A percentile compares a stretch with the other conserved stretches of the same genome.
phyloP scores from a whole-genome alignment of 2,113 vertebrate genomes.

The Heterochromis multidens region DNA sequence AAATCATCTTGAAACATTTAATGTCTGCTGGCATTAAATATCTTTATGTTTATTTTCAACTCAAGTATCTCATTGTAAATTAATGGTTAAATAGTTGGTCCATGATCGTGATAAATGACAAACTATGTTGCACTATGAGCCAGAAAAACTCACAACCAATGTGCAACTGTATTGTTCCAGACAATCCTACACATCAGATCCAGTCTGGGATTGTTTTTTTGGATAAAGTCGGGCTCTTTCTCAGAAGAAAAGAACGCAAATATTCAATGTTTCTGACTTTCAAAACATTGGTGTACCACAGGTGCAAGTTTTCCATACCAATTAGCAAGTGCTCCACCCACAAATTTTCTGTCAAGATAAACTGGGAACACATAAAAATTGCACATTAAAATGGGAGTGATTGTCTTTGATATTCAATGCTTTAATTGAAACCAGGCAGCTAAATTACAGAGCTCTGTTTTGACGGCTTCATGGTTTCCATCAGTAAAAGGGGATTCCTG shows the following conservation, averaged over 20 bases:
- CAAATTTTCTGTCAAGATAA: constrained; percentile 76
- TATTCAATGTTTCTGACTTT: constrained; percentile 69
- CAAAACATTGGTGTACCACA: constrained; percentile 76
- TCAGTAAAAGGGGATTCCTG: constrained; percentile 73
- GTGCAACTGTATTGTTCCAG: constrained; percentile 50
- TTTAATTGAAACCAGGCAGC: constrained; percentile 74
- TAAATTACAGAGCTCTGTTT: constrained; percentile 60
- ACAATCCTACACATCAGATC: constrained; percentile 48
- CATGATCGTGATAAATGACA: constrained; percentile 21
- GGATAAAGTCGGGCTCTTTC: constrained; percentile 40
- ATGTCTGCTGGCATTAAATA: neutral
- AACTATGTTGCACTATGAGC: constrained; percentile 2
- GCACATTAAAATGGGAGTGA: constrained; percentile 72
- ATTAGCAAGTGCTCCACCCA: constrained; percentile 73
- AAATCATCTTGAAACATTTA: neutral
- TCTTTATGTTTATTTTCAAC: neutral
- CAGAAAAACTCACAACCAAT: constrained; percentile 18
- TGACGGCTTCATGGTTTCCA: constrained; percentile 67
- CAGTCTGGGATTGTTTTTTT: constrained; percentile 61
- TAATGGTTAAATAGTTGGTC: neutral
- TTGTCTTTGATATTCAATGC: constrained; percentile 76
- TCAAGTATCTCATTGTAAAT: neutral
- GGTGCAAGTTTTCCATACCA: constrained; percentile 75
- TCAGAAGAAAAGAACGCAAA: constrained; percentile 59
- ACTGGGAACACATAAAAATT: constrained; percentile 66